Evolutionary conservation across 2,888 invertebrate species (phyloP).

Genomic region (Pediacus dermestoides): DNA sequence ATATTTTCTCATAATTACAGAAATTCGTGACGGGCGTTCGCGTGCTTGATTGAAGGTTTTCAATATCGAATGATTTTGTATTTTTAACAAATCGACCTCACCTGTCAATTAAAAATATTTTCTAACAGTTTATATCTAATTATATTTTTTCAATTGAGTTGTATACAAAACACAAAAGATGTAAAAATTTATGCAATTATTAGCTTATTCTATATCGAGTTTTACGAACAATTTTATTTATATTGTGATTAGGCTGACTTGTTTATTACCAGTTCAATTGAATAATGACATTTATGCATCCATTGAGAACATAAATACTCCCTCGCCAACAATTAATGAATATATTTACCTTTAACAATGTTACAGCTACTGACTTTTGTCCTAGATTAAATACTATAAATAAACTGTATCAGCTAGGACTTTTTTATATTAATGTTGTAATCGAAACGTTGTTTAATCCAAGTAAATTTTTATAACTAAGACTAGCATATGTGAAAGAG

Average conservation of each 20-base stretch:
- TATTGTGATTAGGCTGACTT: no score
- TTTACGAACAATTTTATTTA: no score
- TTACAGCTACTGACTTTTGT: conserved; percentile 22
- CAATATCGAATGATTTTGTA: neutral
- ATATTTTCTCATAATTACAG: conserved; percentile 6
- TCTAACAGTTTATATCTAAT: neutral
- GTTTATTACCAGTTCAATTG: conserved; percentile 19
- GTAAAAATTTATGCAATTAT: no score
- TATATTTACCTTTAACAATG: conserved; percentile 25
- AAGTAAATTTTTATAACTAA: no score
- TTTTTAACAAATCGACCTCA: conserved; percentile 5
- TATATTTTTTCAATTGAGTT: no score
- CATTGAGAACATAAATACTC: conserved; percentile 25
- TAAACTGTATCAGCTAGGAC: no score
- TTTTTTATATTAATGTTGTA: no score
- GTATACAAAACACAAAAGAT: no score
- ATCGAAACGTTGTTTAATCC: no score
- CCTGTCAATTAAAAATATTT: conserved; percentile 6
- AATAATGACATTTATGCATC: conserved; percentile 22
- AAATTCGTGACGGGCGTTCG: conserved; percentile 10
- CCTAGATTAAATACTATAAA: conserved; percentile 15
- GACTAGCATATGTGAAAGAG: no score
- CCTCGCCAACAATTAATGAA: conserved; percentile 26
- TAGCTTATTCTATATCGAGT: no score
- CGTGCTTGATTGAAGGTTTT: conserved; percentile 9